phyloP scores from a whole-genome alignment of 2,888 invertebrate genomes.

The Acleris holmiana region DNA sequence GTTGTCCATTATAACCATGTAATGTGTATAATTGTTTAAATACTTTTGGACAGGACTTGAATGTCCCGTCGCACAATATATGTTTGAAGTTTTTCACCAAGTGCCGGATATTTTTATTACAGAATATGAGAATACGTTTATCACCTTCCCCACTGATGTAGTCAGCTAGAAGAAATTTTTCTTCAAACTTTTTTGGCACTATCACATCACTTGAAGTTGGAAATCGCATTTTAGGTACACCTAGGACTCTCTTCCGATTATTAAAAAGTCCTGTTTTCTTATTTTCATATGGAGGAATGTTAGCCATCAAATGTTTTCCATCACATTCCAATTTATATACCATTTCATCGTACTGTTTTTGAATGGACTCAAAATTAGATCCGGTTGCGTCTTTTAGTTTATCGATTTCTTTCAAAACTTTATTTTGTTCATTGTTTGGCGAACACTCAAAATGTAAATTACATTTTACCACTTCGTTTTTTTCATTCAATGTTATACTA shows the following conservation, averaged over 20 bases:
- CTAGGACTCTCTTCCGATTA: conserved; percentile 18
- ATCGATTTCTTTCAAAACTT: conserved; percentile 25
- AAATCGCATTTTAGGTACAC: conserved; percentile 11
- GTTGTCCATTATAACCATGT: conserved; percentile 5
- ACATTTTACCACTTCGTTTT: background rate
- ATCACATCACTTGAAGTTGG: conserved; percentile 4
- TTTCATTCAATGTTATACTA: conserved; percentile 8
- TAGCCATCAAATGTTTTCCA: conserved; percentile 21
- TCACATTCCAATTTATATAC: conserved; percentile 20
- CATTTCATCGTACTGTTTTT: conserved; percentile 16
- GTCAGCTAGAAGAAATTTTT: conserved; percentile 1
- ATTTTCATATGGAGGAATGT: conserved; percentile 24
- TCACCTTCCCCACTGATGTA: conserved; percentile 1
- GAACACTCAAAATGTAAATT: conserved; percentile 17
- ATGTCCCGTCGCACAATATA: conserved; percentile 4
- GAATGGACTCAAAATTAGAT: conserved; percentile 24
- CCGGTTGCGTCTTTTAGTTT: conserved; percentile 23
- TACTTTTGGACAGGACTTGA: conserved; percentile 4
- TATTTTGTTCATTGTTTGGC: conserved; percentile 25
- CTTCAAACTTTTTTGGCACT: conserved; percentile 8
- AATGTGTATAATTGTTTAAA: conserved; percentile 12
- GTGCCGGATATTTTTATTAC: background rate
- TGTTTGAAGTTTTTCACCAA: background rate
- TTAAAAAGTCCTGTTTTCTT: conserved; percentile 17
- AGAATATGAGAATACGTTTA: conserved; percentile 3